These are phyloP conservation scores for Hydrozoanthus gracilis DNA, from an alignment of 92 coral and sea anemone species.

Conservation along the genomic window DNA sequence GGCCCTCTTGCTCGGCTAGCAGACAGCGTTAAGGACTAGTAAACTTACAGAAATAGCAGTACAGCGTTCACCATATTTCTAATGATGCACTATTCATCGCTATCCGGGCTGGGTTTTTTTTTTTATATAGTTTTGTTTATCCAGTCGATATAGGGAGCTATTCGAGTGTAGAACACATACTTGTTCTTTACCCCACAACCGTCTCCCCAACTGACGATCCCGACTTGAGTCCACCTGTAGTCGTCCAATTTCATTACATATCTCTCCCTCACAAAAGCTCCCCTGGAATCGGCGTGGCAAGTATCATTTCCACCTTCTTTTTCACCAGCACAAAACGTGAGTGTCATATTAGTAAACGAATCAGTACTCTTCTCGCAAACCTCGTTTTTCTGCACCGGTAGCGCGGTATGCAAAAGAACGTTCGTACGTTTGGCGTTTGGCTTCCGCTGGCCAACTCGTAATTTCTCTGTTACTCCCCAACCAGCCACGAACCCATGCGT, in stretches of 20 bases:
- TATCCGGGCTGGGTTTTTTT: background rate
- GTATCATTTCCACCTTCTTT: constrained; percentile 55
- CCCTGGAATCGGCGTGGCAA: constrained; percentile 77
- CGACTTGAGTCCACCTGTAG: constrained; percentile 73
- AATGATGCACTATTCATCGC: background rate
- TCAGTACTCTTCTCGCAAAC: constrained; percentile 47
- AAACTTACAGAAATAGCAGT: too few species aligned
- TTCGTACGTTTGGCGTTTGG: constrained; percentile 22
- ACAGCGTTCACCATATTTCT: too few species aligned
- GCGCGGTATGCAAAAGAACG: constrained; percentile 66
- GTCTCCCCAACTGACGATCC: constrained; percentile 89
- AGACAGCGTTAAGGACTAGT: too few species aligned
- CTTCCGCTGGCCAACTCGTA: background rate
- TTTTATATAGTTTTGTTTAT: constrained; percentile 61
- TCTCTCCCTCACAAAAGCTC: constrained; percentile 57
- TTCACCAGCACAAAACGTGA: constrained; percentile 76
- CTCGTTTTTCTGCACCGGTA: constrained; percentile 50
- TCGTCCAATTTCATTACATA: background rate
- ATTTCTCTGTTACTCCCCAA: constrained; percentile 62
- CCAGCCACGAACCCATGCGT: constrained; percentile 63
- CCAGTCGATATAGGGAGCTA: constrained; percentile 78
- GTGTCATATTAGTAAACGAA: constrained; percentile 30
- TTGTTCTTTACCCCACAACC: constrained; percentile 74
- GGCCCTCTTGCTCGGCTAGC: too few species aligned
- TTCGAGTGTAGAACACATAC: constrained; percentile 72